These are phyloP conservation scores for Grammomys dolichurus DNA, from an alignment of 2,113 vertebrate genomes.

Conservation along the genomic window DNA sequence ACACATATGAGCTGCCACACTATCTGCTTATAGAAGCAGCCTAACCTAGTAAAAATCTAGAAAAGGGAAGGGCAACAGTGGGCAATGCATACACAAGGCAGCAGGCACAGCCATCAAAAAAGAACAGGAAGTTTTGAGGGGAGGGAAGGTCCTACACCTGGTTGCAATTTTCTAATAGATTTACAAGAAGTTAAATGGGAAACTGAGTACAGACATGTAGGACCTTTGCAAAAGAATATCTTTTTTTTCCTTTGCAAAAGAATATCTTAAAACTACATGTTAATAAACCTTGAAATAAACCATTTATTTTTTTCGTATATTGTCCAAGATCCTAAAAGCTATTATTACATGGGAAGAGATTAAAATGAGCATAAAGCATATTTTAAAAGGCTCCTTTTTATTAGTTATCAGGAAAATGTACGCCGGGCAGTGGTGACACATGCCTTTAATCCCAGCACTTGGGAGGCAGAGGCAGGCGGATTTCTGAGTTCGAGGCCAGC, in stretches of 20 bases:
- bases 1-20: accelerated
- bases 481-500: no score
- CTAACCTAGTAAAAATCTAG: background rate
- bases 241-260: background rate
- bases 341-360: background rate
- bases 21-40: background rate
- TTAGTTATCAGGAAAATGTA: background rate
- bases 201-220: background rate
- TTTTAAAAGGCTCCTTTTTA: background rate
- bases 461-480: no score
- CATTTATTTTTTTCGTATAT: background rate
- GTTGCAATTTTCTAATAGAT: accelerated
- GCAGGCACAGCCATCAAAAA: background rate
- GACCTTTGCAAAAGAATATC: background rate
- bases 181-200: background rate
- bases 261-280: background rate
- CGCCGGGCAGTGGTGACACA: no score
- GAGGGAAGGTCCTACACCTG: accelerated
- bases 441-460: no score
- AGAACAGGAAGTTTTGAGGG: background rate
- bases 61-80: background rate
- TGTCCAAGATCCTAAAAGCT: background rate
- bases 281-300: background rate
- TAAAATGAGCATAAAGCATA: background rate
- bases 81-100: background rate